Evolutionary conservation across 2,113 vertebrate species (phyloP), one percentile per base, ranked within the genome.

Genomic region (Monopterus albus): DNA sequence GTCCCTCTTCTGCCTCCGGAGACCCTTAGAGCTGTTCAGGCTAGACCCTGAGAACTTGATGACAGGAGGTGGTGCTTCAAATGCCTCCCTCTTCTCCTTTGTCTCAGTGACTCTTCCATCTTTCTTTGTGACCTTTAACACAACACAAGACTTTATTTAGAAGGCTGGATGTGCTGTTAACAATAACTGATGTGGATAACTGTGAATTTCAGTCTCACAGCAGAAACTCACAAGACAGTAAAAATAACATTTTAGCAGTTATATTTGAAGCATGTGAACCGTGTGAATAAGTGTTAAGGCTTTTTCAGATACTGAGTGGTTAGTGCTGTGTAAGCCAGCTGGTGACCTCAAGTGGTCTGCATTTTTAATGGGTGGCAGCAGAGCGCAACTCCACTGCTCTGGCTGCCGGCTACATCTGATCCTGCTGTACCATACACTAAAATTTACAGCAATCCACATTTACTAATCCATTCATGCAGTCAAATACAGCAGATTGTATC

Each of bases 1-100:
- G 91, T 98, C 97, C 31, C 97, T 90, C 72, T 98, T 99, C 75
- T 96, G 97, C 26, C 97, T 87, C 62, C 92, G 89, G 58, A 97
- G 92, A 28, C 95, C 95, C 1, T 72, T 86, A 14, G 91, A 72
- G 3, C 65, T 89, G 63, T 78, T 93, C 11, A 33, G 90, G 73
- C 83, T 88, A 25, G 92, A 88, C 89, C 94, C 91, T 0, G 94
- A 94, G 58, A 96, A 92, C 80, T 88, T 82, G 1, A 92, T 93
- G 88, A 95, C 91, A 0, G 87, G 88, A 0, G 90, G 92, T 14
- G 89, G 88, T 21, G 69, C 91, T 0, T 38, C 50, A 33, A 84
- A 29, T 0, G 87, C 84, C 25, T 74, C 87, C 0, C 79, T 11
- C 0, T 4, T 77, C 81, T 86, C 91, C 78, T 87, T 74, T 20